Percentiles rank a stretch among this genome's conserved stretches.
phyloP scores from a whole-genome alignment of 1,140 invertebrate genomes.

The Penaeus vannamei region DNA sequence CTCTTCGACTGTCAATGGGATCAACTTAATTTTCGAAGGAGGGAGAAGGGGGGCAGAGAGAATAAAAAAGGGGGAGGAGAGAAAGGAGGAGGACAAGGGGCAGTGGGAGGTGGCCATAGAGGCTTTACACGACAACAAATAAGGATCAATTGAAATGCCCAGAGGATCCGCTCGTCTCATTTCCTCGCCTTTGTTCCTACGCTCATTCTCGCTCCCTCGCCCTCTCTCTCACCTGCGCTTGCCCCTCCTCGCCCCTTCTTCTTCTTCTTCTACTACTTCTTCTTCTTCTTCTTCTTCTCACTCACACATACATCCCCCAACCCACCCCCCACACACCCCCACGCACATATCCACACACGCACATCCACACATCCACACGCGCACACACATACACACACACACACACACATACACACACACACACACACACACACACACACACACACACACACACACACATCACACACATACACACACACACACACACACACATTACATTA shows the following conservation, averaged over 20 bases:
- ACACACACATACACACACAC: constrained; percentile 6
- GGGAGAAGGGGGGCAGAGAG: too few relatives aligned
- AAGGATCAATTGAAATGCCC: background rate
- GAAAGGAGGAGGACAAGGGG: too few relatives aligned
- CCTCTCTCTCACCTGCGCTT: background rate
- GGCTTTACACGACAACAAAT: too few relatives aligned
- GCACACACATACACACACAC: background rate
- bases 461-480: too few relatives aligned
- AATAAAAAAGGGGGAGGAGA: too few relatives aligned
- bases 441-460: background rate
- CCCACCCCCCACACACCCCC: too few relatives aligned
- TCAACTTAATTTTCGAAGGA: too few relatives aligned
- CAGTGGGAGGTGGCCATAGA: too few relatives aligned
- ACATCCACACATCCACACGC: background rate
- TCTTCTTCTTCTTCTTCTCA: constrained; percentile 5
- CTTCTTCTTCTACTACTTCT: background rate
- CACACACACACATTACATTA: too few relatives aligned
- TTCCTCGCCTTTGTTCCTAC: too few relatives aligned
- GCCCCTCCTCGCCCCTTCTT: background rate
- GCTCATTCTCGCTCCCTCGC: background rate
- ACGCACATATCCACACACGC: background rate
- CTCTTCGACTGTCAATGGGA: too few relatives aligned
- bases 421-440: background rate
- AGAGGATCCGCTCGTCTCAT: background rate
- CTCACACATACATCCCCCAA: background rate